Evolutionary conservation across 2,113 vertebrate genomes (phyloP).

Genomic region (Colaptes auratus): DNA sequence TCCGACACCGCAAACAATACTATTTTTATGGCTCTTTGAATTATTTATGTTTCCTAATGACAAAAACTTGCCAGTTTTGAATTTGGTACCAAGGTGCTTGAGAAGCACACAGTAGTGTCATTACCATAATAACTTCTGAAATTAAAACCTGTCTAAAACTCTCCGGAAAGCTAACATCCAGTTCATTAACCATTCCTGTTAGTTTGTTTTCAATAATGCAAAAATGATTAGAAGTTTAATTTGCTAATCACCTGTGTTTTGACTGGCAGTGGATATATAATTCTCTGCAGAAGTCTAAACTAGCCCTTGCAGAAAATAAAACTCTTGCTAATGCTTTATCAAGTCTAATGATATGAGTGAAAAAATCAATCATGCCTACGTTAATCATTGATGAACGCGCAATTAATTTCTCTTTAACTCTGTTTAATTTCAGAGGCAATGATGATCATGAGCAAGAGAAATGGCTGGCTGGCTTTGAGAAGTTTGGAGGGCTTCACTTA

Average conservation of each 20-base stretch:
- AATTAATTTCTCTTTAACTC: constrained; percentile 82
- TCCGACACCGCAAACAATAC: constrained; percentile 70
- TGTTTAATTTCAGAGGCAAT: constrained; percentile 77
- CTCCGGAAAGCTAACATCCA: constrained; percentile 83
- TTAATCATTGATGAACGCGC: constrained; percentile 76
- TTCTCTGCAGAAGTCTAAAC: constrained; percentile 84
- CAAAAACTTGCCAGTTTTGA: constrained; percentile 75
- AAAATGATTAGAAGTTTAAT: constrained; percentile 85
- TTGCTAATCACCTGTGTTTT: constrained; percentile 86
- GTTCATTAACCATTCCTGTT: constrained; percentile 85
- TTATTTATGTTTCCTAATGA: constrained; percentile 77
- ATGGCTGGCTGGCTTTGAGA: constrained; percentile 57
- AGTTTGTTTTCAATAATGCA: constrained; percentile 84
- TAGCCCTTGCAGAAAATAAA: constrained; percentile 84
- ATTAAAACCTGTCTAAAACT: constrained; percentile 86
- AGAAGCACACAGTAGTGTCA: constrained; percentile 80
- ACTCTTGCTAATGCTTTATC: constrained; percentile 73
- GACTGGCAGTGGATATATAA: constrained; percentile 80
- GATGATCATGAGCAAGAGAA: constrained; percentile 67
- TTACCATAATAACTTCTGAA: constrained; percentile 83
- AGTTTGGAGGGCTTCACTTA: constrained; percentile 81
- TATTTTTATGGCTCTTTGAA: constrained; percentile 72
- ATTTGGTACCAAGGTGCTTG: constrained; percentile 75
- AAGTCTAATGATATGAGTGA: constrained; percentile 76
- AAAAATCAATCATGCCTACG: constrained; percentile 76